Evolutionary conservation across 2,113 vertebrate genomes (phyloP).

Genomic region (Diglossa brunneiventris): DNA sequence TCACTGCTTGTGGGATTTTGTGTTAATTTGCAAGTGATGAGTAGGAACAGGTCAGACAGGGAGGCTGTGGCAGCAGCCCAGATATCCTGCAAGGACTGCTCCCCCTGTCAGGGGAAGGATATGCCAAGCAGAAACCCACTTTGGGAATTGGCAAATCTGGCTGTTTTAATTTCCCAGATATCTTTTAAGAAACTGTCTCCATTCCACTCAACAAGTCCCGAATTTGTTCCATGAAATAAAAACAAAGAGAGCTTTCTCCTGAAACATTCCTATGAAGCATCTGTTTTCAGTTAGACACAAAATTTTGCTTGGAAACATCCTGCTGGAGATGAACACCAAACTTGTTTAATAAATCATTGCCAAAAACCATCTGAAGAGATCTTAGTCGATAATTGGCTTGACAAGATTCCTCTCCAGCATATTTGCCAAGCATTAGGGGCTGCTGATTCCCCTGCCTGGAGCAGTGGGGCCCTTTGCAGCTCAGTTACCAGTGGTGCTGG

Average conservation of each 20-base stretch:
- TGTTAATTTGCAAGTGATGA: background rate
- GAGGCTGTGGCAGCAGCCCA: background rate
- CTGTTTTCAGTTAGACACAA: slow-evolving; percentile 18
- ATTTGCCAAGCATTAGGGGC: background rate
- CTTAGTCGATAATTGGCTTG: background rate
- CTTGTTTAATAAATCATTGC: background rate
- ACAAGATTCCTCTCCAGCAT: background rate
- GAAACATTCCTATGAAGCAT: background rate
- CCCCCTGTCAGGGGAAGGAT: background rate
- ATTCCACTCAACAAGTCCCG: background rate
- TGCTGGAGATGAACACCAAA: background rate
- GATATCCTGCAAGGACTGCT: background rate
- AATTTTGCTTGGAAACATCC: slow-evolving; percentile 23
- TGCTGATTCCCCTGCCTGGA: background rate
- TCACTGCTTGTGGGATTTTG: background rate
- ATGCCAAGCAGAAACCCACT: background rate
- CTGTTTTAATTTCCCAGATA: background rate
- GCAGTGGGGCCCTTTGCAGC: background rate
- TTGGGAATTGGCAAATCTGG: background rate
- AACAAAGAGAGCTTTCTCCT: background rate
- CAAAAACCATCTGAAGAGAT: slow-evolving; percentile 11
- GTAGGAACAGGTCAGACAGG: background rate
- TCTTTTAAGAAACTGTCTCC: background rate
- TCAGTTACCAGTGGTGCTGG: background rate
- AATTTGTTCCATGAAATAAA: slow-evolving; percentile 5